Evolutionary conservation across 2,113 vertebrate genomes (phyloP), one percentile per base, ranked within the genome.

Genomic region (Aegotheles bennettii): DNA sequence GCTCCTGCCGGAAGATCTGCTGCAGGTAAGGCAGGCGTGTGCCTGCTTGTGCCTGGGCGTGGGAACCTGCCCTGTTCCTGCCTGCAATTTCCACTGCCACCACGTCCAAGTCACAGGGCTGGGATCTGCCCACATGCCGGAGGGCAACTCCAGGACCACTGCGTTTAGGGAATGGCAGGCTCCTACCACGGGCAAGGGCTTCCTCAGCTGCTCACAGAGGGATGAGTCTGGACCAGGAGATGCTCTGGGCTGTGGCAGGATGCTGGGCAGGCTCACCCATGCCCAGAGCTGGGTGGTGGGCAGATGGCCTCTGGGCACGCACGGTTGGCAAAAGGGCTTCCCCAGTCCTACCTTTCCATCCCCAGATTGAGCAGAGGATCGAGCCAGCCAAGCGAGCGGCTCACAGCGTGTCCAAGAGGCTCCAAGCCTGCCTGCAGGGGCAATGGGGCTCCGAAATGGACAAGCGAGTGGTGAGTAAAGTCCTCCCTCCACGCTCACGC

Each of bases 301-400:
- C 38, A 93, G 33, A 50, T 23, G n/a, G 51, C n/a, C 57, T 71
- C 1, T 0, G 48, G 48, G 57, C 5, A 2, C 11, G 40, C 59
- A 40, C 2, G 3, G 26, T 0, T 38, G 21, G 53, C 2, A 3
- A 63, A 61, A 87, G 21, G 18, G 29, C 56, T 77, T 65, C 26
- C 14, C 16, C 29, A 15, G n/a, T 68, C 6, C 6, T 20, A 29
- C 16, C 19, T 31, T 51, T 79, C 31, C 36, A 9, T 25, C 70
- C 42, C 9, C 95, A 99, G 99, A 99, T 99, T 64, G 99, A 99
- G 96, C 99, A 99, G 97, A 98, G 99, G 85, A 97, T 99, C 40
- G 99, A 99, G 73, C 99, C 99, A 0, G 98, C 99, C 92, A 99
- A 98, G 91, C 97, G 98, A 89, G 99, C 99, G 1, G 98, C 99